These are phyloP conservation scores for Peromyscus polionotus DNA, from an alignment of 2,113 vertebrate genomes.

Conservation along the genomic window DNA sequence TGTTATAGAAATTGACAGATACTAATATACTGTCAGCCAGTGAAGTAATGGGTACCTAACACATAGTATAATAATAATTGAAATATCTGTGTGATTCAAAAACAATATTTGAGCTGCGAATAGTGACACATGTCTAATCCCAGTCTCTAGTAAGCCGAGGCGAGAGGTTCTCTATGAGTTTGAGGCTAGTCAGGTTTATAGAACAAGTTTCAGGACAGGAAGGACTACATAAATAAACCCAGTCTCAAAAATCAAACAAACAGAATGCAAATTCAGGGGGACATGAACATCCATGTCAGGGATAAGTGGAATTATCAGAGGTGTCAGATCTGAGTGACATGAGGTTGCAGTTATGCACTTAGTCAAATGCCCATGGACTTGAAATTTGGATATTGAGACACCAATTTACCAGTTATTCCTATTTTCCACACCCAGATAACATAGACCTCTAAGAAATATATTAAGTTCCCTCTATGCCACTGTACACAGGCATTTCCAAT, in stretches of 20 bases:
- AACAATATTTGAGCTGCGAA: not conserved
- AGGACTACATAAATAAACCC: not conserved
- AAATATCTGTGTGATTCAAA: not conserved
- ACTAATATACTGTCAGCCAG: not conserved
- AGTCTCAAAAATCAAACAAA: not conserved
- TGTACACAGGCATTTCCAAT: not conserved
- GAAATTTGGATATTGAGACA: not conserved
- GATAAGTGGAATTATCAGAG: rapidly evolving
- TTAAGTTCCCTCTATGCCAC: not conserved
- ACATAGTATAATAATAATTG: not conserved
- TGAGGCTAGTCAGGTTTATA: not conserved
- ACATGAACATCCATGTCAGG: not conserved
- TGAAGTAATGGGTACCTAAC: not conserved
- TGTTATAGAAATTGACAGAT: not conserved
- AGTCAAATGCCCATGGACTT: not conserved
- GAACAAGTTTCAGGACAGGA: not conserved
- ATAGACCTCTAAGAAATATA: not conserved
- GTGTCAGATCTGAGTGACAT: rapidly evolving
- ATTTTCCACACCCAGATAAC: not conserved
- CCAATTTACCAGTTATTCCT: not conserved
- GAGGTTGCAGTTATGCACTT: not conserved
- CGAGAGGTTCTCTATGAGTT: not conserved
- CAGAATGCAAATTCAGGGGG: too few relatives aligned
- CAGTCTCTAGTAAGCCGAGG: too few relatives aligned
- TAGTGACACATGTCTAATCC: not conserved